Conservation (phyloP, 2,113 vertebrate species). For the Ceratotherium simum region DNA sequence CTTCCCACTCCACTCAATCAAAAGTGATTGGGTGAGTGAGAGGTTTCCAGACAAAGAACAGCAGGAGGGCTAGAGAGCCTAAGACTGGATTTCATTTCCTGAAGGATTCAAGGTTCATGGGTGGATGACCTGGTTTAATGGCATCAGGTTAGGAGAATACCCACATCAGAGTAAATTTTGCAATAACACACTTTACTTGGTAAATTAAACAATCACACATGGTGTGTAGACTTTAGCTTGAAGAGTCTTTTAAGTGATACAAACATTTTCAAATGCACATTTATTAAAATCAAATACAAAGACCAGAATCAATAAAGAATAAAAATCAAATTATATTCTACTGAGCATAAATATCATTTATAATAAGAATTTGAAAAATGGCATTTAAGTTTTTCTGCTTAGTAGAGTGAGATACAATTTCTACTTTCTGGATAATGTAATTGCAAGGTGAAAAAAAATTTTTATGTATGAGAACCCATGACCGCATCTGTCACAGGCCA, state of each 20-base stretch:
- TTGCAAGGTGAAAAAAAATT: neutral
- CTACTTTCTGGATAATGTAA: constrained; percentile 5
- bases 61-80: neutral
- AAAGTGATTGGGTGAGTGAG: neutral
- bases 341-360: constrained; percentile 23
- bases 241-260: constrained; percentile 7
- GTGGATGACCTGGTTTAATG: neutral
- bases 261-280: constrained; percentile 29
- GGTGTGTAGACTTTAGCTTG: constrained; percentile 4
- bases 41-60: neutral
- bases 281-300: constrained; percentile 48
- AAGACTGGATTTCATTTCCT: neutral
- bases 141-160: neutral
- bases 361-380: neutral
- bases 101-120: neutral
- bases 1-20: neutral
- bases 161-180: neutral
- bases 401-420: constrained; percentile 33
- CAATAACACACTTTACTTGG: neutral
- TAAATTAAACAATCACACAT: neutral
- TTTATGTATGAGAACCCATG: neutral
- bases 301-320: constrained; percentile 47
- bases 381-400: constrained; percentile 4
- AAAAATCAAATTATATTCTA: constrained; percentile 14
- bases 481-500: neutral